A percentile compares a stretch with the other conserved stretches of the same genome.
These are phyloP conservation scores for Oscheius sp. DNA, from an alignment of 2,888 invertebrate species.

Conservation along the genomic window DNA sequence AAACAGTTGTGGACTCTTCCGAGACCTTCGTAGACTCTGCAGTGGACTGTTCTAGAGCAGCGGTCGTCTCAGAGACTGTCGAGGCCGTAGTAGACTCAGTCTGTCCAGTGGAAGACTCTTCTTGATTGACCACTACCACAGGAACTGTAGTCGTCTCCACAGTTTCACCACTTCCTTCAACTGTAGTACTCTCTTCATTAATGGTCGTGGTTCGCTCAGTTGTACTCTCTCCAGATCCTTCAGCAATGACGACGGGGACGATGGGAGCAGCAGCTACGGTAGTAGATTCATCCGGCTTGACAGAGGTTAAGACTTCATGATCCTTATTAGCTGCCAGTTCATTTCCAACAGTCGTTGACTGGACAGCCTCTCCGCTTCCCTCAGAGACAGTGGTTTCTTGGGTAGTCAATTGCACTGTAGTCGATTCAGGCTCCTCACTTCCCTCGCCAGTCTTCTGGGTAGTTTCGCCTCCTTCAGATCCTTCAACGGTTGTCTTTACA, in stretches of 20 bases:
- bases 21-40: background rate
- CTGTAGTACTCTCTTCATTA: conserved; percentile 30
- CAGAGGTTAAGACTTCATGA: conserved; percentile 4
- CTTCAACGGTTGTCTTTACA: too few relatives aligned
- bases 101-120: conserved; percentile 29
- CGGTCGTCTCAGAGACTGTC: background rate
- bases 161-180: conserved; percentile 36
- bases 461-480: background rate
- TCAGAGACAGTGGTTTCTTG: background rate
- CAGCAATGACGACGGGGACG: background rate
- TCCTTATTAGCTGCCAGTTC: conserved; percentile 28
- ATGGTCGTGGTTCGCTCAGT: conserved; percentile 1
- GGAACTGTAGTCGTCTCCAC: conserved; percentile 15
- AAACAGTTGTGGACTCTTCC: background rate
- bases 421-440: background rate
- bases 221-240: conserved; percentile 12
- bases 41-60: conserved; percentile 10
- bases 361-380: background rate
- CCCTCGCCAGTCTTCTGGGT: background rate
- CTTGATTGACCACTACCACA: conserved; percentile 34
- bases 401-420: background rate
- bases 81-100: background rate
- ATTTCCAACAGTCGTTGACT: conserved; percentile 1
- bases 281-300: conserved; percentile 14
- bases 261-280: background rate